Evolutionary conservation across 2,113 vertebrate genomes (phyloP).

Genomic region (Athene cunicularia): DNA sequence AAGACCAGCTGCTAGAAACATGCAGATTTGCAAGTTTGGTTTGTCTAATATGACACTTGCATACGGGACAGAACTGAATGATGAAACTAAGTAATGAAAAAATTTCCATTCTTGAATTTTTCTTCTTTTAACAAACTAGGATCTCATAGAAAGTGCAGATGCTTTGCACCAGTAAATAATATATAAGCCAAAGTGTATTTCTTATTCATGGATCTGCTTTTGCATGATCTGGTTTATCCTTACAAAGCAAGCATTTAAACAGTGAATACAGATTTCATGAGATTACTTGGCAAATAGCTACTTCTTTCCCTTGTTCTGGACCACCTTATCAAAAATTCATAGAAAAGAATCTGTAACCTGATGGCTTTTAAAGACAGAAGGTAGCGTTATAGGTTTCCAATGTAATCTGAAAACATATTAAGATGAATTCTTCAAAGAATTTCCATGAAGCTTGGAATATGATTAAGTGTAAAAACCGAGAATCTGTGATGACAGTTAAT

Average conservation of each 20-base stretch:
- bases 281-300: background rate
- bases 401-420: background rate
- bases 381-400: background rate
- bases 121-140: background rate
- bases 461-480: background rate
- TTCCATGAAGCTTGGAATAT: background rate
- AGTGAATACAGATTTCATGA: background rate
- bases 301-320: background rate
- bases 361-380: background rate
- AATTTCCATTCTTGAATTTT: background rate
- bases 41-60: background rate
- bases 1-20: background rate
- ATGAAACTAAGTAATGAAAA: background rate
- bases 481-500: background rate
- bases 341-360: background rate
- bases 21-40: background rate
- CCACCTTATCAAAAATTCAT: background rate
- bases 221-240: background rate
- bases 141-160: background rate
- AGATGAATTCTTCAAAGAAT: background rate
- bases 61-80: background rate
- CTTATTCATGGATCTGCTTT: slow-evolving; percentile 20
- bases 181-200: background rate
- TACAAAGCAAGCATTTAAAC: background rate
- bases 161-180: background rate